phyloP scores from a whole-genome alignment of 2,888 invertebrate genomes.

The Polymixis lichenea region DNA sequence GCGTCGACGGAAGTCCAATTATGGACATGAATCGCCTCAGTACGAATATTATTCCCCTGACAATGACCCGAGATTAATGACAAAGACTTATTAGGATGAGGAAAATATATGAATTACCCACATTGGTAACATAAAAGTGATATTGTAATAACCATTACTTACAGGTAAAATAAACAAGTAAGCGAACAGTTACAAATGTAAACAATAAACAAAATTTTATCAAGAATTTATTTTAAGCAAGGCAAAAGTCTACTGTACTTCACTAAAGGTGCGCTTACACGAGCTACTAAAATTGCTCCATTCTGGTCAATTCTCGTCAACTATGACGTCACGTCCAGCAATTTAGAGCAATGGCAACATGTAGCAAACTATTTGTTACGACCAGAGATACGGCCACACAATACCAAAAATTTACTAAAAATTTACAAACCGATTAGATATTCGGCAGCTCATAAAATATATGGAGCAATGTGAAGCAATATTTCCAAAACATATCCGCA shows the following conservation, averaged over 20 bases:
- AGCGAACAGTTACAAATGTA: background rate
- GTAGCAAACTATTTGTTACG: no score
- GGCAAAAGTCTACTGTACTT: background rate
- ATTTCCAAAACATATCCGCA: no score
- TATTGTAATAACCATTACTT: constrained; percentile 17
- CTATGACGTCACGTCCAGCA: no score
- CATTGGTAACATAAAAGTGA: constrained; percentile 2
- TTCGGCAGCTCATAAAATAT: no score
- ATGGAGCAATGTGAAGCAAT: no score
- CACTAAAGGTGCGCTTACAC: no score
- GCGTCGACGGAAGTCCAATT: background rate
- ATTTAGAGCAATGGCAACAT: no score
- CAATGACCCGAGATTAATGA: background rate
- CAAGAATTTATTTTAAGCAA: constrained; percentile 23
- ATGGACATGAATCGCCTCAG: background rate
- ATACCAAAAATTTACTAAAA: no score
- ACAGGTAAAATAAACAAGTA: constrained; percentile 11
- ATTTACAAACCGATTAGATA: no score
- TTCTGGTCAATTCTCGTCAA: no score
- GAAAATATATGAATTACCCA: constrained; percentile 27
- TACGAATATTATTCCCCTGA: background rate
- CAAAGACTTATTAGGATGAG: constrained; percentile 15
- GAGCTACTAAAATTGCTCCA: no score
- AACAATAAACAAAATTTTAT: background rate
- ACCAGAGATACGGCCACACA: no score